Conservation (phyloP, 2,113 vertebrate species). For the Alethe diademata region DNA sequence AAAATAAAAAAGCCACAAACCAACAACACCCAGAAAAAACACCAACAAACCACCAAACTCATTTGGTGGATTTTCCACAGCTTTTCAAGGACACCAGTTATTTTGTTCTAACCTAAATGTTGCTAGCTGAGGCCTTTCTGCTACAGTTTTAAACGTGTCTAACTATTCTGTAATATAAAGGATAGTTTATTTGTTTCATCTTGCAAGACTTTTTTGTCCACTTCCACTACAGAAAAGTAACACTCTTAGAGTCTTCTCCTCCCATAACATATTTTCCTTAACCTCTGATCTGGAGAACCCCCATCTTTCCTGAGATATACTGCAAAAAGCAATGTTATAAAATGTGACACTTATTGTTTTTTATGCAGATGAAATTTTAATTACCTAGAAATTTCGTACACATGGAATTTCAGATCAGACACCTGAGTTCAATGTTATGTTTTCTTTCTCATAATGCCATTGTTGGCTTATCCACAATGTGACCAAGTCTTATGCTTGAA, state of each 20-base stretch:
- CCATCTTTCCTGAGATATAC: not conserved
- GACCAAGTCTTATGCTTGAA: accelerated
- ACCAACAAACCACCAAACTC: not conserved
- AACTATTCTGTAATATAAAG: not conserved
- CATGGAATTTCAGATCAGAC: not conserved
- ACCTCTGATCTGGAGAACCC: not conserved
- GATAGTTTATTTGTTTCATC: not conserved
- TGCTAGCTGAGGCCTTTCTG: not conserved
- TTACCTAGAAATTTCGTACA: not conserved
- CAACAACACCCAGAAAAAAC: not conserved
- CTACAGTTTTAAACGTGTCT: not conserved
- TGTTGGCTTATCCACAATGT: not conserved
- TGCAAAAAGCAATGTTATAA: not conserved
- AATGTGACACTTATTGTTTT: not conserved
- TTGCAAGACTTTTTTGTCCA: not conserved
- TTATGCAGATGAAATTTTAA: not conserved
- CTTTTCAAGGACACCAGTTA: not conserved
- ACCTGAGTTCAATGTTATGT: not conserved
- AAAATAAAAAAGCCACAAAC: too few species aligned
- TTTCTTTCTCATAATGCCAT: not conserved
- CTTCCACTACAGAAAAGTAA: not conserved
- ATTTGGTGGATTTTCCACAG: not conserved
- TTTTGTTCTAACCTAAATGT: not conserved
- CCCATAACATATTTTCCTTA: not conserved
- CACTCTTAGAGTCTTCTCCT: not conserved